A percentile compares a stretch with the other conserved stretches of the same genome.
phyloP scores from a whole-genome alignment of 1,140 invertebrate species.

The Drosophila insularis region DNA sequence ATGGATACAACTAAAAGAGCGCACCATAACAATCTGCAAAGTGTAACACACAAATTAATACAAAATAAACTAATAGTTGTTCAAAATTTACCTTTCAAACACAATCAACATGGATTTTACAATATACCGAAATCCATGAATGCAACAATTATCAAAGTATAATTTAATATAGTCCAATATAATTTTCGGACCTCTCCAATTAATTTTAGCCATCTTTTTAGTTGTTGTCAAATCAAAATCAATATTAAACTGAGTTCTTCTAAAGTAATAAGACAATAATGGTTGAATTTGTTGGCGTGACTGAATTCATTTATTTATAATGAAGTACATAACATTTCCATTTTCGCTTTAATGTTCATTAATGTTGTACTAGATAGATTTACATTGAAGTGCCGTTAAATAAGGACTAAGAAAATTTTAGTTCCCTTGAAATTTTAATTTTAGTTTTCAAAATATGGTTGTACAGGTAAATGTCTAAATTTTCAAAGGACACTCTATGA shows the following conservation, averaged over 20 bases:
- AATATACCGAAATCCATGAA: constrained; percentile 68
- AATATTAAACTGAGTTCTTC: neutral
- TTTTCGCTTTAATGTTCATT: neutral
- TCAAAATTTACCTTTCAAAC: constrained; percentile 55
- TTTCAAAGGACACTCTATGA: too few species aligned
- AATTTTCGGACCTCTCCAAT: constrained; percentile 8
- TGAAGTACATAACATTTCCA: neutral
- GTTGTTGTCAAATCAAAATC: neutral
- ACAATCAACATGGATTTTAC: constrained; percentile 42
- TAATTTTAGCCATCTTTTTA: neutral
- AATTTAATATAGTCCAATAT: constrained; percentile 41
- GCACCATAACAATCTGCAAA: constrained; percentile 66
- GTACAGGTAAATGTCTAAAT: too few species aligned
- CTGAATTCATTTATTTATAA: constrained; percentile 4
- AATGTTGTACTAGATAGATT: neutral
- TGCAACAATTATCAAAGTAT: constrained; percentile 65
- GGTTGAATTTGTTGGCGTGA: constrained; percentile 1
- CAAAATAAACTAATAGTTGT: constrained; percentile 1
- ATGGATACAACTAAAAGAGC: constrained; percentile 53
- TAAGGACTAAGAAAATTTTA: too few species aligned
- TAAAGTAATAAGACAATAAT: neutral
- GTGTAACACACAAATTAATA: neutral
- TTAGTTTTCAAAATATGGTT: too few species aligned
- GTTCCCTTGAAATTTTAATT: too few species aligned
- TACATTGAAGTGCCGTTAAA: neutral